Base-by-base conservation (phyloP, 2,113 vertebrate species). In the Microcebus tavaratra region DNA sequence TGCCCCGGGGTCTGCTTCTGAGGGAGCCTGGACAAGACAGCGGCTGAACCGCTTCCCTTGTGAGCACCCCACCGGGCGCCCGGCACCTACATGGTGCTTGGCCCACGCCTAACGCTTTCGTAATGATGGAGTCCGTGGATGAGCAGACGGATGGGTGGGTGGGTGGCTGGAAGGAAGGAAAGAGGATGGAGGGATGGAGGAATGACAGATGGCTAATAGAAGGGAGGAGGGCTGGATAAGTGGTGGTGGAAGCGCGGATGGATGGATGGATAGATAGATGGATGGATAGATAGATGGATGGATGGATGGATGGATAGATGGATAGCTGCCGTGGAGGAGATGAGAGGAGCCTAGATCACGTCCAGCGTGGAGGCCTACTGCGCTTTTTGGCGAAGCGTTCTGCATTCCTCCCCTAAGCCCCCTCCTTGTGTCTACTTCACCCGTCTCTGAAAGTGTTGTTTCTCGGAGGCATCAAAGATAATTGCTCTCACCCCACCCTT, bases 121-220 rank as follows among this genome's bases (percentile, higher is more conserved):
- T 17, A 34, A 27, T 29, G 42, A 2, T 2, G 68, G 31, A 25
- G 29, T 55, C 42, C 48, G 4, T 9, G 9, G 12, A 25, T 6
- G 21, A 25, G 36, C 27, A 18, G 29, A 6, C 2, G 27, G 57
- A 17, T 14, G 3, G 21, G 5, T 1, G 36, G 27, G 13, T 1
- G 1, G 39, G 3, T 20, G 59, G 34, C 0, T 3, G 1, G 42
- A 2, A 10, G 2, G 5, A 12, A 59, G 8, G 25, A 10, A 36
- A 20, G 3, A 13, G 3, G 59, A 9, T 31, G 3, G 39, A 15
- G 6, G 82, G 23, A 2, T 20, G 59, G 39, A 10, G 82, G 34
- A 4, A 36, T 27, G 42, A 11, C 1, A 12, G 65, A 14, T 0
- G 11, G 23, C 23, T 23, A 39, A 2, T 18, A 18, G 25, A 7